phyloP scores from a whole-genome alignment of 2,888 invertebrate species.

The Julus scanicus region DNA sequence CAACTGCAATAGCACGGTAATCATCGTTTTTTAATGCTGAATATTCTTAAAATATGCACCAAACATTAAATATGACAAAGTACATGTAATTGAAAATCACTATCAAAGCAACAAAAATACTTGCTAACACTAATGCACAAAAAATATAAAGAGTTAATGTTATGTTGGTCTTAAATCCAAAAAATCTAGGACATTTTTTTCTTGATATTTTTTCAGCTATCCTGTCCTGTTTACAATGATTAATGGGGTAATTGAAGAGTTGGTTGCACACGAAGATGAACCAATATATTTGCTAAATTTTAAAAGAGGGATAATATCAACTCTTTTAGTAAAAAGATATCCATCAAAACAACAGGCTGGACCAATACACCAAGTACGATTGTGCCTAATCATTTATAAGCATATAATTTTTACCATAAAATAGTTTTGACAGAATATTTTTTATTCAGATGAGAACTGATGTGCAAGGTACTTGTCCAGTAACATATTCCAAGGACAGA shows the following conservation, averaged over 20 bases:
- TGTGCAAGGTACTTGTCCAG: slow-evolving; percentile 58
- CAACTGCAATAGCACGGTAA: slow-evolving; percentile 30
- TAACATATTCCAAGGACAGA: background rate
- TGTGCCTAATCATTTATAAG: background rate
- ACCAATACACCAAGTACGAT: background rate
- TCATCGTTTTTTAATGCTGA: background rate
- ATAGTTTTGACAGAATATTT: background rate
- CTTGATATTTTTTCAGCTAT: slow-evolving; percentile 56
- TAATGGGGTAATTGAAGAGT: slow-evolving; percentile 57
- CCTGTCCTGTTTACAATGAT: slow-evolving; percentile 57
- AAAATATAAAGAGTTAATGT: background rate
- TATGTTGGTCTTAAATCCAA: background rate
- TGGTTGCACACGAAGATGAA: slow-evolving; percentile 58
- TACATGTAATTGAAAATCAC: background rate
- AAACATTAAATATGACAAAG: too few relatives aligned
- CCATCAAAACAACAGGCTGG: background rate
- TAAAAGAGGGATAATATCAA: slow-evolving; percentile 60
- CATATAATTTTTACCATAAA: background rate
- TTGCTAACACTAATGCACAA: background rate
- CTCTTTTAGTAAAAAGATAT: slow-evolving; percentile 57
- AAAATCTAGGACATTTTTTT: background rate
- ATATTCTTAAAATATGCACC: background rate
- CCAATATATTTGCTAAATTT: slow-evolving; percentile 59
- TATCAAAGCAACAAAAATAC: background rate
- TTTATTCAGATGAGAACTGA: slow-evolving; percentile 52